A percentile compares a stretch with the other conserved stretches of the same genome.
Conservation (phyloP, 2,113 vertebrate species). For the Calidris pygmaea region DNA sequence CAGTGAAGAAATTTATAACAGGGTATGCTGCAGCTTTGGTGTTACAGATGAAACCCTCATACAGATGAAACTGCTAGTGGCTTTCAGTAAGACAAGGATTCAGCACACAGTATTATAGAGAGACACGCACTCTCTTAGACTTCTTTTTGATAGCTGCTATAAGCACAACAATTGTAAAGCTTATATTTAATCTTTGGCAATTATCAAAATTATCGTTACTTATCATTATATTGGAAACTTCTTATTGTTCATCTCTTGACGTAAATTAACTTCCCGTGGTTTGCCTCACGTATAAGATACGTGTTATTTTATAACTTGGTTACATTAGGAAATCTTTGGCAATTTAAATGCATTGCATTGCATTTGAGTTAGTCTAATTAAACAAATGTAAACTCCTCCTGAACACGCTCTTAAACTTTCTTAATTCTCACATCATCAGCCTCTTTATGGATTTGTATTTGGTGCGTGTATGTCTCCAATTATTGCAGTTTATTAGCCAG, state of each 20-base stretch:
- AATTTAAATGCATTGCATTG: not conserved
- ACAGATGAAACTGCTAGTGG: not conserved
- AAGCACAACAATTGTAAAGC: not conserved
- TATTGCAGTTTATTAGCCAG: not conserved
- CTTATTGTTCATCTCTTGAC: not conserved
- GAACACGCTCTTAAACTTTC: not conserved
- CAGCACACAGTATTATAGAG: not conserved
- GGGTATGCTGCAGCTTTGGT: slow-evolving; percentile 76
- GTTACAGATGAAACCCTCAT: not conserved
- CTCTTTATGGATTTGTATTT: not conserved
- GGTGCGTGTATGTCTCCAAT: not conserved
- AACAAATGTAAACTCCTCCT: not conserved
- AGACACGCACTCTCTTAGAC: not conserved
- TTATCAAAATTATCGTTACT: not conserved
- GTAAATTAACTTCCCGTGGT: not conserved
- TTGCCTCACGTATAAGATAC: not conserved
- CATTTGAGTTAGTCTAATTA: not conserved
- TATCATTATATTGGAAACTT: not conserved
- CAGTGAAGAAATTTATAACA: slow-evolving; percentile 89
- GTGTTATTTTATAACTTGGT: not conserved
- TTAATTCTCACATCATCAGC: not conserved
- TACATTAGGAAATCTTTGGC: not conserved
- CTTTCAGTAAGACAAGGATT: not conserved
- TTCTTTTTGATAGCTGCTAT: not conserved
- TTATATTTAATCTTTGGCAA: not conserved